Evolutionary conservation across 64 coral and sea anemone genomes (phyloP).

Genomic region (Montipora sp.): DNA sequence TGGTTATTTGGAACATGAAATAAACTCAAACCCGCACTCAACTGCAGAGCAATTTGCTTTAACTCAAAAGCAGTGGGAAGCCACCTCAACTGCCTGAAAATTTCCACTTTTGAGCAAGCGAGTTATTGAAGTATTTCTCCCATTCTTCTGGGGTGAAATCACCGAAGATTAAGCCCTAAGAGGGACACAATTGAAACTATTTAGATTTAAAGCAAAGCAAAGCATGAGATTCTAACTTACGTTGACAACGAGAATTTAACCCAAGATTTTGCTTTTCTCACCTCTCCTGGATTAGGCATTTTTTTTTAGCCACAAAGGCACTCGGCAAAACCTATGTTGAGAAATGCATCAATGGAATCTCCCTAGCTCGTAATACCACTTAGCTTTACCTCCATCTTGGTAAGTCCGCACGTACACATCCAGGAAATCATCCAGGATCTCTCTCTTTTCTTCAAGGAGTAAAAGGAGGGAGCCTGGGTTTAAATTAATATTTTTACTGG

Average conservation of each 20-base stretch:
- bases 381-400: background rate
- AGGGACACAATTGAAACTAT: background rate
- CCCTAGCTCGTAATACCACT: background rate
- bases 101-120: conserved; percentile 48
- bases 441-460: too few species aligned
- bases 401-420: too few species aligned
- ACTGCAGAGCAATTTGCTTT: background rate
- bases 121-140: conserved; percentile 75
- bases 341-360: conserved; percentile 9
- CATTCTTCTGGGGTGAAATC: conserved; percentile 88
- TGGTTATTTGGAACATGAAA: too few species aligned
- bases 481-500: too few species aligned
- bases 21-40: background rate
- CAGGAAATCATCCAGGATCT: too few species aligned
- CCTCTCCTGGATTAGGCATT: conserved; percentile 51
- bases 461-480: too few species aligned
- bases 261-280: background rate
- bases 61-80: background rate
- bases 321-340: background rate
- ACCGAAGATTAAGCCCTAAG: conserved; percentile 78
- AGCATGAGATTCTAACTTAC: background rate
- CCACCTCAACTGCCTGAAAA: conserved; percentile 86
- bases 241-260: background rate
- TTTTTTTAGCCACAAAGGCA: conserved; percentile 17
- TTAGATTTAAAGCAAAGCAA: background rate